Evolutionary conservation across 1,140 invertebrate species (phyloP).

Genomic region (Meloidogyne chitwoodi): DNA sequence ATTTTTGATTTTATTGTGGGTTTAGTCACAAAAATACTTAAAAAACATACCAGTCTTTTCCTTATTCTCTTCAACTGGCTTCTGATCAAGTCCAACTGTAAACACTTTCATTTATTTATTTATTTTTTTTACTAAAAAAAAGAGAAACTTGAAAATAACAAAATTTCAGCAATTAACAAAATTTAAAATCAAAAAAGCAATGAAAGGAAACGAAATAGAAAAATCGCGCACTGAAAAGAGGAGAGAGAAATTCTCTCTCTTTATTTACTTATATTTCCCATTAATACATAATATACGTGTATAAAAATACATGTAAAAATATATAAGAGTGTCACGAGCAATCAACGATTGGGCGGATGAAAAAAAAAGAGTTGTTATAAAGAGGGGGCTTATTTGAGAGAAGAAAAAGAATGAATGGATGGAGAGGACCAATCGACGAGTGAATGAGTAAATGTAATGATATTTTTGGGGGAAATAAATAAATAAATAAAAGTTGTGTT

Average conservation of each 20-base stretch:
- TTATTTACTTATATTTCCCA: background rate
- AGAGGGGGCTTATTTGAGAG: background rate
- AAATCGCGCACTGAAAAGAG: background rate
- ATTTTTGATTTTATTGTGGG: background rate
- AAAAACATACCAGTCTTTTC: background rate
- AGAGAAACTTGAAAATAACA: background rate
- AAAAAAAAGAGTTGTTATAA: background rate
- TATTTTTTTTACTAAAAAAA: conserved; percentile 4
- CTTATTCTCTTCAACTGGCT: conserved; percentile 32
- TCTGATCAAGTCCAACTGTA: conserved; percentile 57
- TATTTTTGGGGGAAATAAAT: background rate
- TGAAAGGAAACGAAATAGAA: background rate
- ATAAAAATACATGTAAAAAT: too few species aligned
- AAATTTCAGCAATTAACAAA: background rate
- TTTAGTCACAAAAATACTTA: background rate
- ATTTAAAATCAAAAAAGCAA: background rate
- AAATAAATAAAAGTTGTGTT: background rate
- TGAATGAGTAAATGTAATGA: too few species aligned
- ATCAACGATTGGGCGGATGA: background rate
- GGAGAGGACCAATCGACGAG: background rate
- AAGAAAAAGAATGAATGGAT: background rate
- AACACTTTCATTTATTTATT: conserved; percentile 54
- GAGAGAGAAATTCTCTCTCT: background rate
- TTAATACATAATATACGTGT: too few species aligned
- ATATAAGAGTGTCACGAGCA: background rate